Conservation (phyloP, 2,113 vertebrate species). For the Falcunculus frontatus region DNA sequence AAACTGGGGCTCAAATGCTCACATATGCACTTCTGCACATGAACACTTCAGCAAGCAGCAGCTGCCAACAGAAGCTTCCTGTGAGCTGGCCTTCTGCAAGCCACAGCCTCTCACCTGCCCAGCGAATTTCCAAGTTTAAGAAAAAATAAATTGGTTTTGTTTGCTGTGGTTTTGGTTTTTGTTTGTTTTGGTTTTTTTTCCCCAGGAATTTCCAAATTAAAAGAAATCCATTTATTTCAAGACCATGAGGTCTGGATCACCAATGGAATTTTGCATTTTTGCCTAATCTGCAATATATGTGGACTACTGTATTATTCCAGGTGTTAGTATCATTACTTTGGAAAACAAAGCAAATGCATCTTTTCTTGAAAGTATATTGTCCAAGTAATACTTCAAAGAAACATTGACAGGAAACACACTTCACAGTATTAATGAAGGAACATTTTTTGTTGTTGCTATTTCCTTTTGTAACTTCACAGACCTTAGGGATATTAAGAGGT, state of each 20-base stretch:
- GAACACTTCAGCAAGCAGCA: background rate
- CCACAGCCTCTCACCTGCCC: background rate
- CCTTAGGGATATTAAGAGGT: background rate
- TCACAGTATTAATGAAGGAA: background rate
- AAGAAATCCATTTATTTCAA: background rate
- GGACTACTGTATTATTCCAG: background rate
- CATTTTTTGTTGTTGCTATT: background rate
- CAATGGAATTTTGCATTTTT: background rate
- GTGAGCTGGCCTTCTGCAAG: background rate
- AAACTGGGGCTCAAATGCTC: background rate
- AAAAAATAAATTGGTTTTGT: background rate
- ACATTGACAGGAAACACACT: background rate
- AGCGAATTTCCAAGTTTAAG: background rate
- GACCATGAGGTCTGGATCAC: background rate
- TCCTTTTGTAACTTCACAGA: background rate
- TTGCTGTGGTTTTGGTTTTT: background rate
- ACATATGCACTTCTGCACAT: background rate
- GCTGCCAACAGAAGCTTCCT: background rate
- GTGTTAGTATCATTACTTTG: background rate
- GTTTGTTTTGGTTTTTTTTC: fast-evolving
- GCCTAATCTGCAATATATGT: background rate
- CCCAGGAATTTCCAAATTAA: background rate
- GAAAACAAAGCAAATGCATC: background rate
- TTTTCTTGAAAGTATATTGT: background rate
- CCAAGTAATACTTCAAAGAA: background rate